phyloP scores from a whole-genome alignment of 2,797 vertebrate genomes.

The Eupleurogrammus muticus region DNA sequence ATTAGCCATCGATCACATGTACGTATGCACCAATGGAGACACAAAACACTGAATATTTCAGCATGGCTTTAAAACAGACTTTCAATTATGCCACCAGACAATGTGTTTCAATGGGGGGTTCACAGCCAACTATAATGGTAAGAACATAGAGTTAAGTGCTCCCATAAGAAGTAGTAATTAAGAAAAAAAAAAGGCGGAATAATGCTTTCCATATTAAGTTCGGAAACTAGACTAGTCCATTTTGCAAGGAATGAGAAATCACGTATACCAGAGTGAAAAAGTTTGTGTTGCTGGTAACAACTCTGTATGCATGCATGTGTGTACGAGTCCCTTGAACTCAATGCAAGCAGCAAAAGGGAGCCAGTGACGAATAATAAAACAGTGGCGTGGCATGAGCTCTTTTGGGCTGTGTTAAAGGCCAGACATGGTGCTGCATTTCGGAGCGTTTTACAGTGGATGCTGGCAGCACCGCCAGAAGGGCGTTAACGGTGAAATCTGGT shows the following conservation, averaged over 20 bases:
- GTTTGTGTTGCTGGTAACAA: background rate
- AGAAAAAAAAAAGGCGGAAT: background rate
- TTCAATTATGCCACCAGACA: background rate
- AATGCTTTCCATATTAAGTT: background rate
- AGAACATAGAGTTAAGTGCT: background rate
- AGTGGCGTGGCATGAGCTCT: too few relatives aligned
- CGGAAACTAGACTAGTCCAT: background rate
- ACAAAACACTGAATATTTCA: background rate
- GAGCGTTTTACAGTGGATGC: too few relatives aligned
- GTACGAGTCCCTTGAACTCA: background rate
- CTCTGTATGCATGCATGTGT: background rate
- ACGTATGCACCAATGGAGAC: background rate
- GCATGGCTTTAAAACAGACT: background rate
- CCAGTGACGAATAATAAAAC: too few relatives aligned
- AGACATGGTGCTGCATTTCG: too few relatives aligned
- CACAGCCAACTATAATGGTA: background rate
- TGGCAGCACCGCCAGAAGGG: too few relatives aligned
- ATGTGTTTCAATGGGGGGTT: background rate
- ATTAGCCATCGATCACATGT: background rate
- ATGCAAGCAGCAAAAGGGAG: too few relatives aligned
- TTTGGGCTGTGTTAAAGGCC: too few relatives aligned
- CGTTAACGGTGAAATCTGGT: background rate
- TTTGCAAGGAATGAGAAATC: too few relatives aligned
- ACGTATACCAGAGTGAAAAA: too few relatives aligned
- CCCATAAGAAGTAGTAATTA: background rate